Conservation (phyloP, 2,888 invertebrate genomes). For the Noctua janthe region DNA sequence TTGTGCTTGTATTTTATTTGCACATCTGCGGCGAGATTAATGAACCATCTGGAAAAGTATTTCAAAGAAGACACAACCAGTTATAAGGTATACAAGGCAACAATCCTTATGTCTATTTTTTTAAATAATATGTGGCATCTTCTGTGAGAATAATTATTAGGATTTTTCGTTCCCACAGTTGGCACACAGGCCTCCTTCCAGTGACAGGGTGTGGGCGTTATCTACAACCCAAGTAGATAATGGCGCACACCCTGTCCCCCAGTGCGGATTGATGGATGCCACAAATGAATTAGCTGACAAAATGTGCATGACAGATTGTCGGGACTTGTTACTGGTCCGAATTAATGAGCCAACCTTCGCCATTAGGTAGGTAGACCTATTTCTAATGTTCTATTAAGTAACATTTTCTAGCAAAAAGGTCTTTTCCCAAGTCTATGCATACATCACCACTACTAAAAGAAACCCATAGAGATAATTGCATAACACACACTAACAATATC, state of each 20-base stretch:
- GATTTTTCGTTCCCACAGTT: background rate
- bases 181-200: background rate
- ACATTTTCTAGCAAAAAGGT: background rate
- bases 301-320: background rate
- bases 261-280: background rate
- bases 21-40: slow-evolving; percentile 10
- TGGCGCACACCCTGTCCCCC: background rate
- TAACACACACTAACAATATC: background rate
- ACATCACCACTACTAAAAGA: no score
- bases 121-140: background rate
- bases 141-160: background rate
- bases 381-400: background rate
- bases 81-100: background rate
- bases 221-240: no score
- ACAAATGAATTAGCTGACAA: background rate
- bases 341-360: background rate
- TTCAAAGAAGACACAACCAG: background rate
- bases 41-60: background rate
- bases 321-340: background rate
- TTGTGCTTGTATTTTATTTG: slow-evolving; percentile 40
- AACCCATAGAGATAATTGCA: no score
- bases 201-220: no score
- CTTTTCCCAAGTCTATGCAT: no score
- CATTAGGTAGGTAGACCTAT: background rate
- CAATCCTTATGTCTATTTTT: background rate